phyloP scores from a whole-genome alignment of 1,140 invertebrate species.

The Apis dorsata region DNA sequence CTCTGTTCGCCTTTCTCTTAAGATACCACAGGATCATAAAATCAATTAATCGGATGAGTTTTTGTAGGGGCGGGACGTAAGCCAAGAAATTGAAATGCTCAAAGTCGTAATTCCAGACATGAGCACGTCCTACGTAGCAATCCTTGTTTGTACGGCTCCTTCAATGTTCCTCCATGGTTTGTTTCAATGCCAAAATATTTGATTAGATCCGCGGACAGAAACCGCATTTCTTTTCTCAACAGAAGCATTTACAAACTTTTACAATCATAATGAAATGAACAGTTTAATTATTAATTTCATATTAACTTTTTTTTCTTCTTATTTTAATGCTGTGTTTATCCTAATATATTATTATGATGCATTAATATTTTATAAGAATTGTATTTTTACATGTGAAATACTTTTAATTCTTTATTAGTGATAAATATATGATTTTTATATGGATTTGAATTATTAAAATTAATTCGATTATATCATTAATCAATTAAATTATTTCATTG shows the following conservation, averaged over 20 bases:
- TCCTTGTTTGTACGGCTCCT: constrained; percentile 16
- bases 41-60: constrained; percentile 72
- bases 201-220: background rate
- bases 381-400: too few species aligned
- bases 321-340: too few species aligned
- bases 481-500: too few species aligned
- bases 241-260: background rate
- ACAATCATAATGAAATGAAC: background rate
- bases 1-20: constrained; percentile 32
- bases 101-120: constrained; percentile 61
- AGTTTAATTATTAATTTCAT: background rate
- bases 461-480: too few species aligned
- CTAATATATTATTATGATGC: too few species aligned
- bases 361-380: too few species aligned
- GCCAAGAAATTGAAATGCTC: constrained; percentile 66
- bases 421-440: too few species aligned
- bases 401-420: too few species aligned
- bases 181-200: background rate
- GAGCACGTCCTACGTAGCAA: background rate
- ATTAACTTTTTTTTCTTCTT: background rate
- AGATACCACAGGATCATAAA: constrained; percentile 66
- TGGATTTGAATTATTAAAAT: too few species aligned
- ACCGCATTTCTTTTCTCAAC: background rate
- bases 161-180: constrained; percentile 1
- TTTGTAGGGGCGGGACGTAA: constrained; percentile 45